These are phyloP conservation scores for Nemotelus pantherinus DNA, from an alignment of 2,888 invertebrate species.

Conservation along the genomic window DNA sequence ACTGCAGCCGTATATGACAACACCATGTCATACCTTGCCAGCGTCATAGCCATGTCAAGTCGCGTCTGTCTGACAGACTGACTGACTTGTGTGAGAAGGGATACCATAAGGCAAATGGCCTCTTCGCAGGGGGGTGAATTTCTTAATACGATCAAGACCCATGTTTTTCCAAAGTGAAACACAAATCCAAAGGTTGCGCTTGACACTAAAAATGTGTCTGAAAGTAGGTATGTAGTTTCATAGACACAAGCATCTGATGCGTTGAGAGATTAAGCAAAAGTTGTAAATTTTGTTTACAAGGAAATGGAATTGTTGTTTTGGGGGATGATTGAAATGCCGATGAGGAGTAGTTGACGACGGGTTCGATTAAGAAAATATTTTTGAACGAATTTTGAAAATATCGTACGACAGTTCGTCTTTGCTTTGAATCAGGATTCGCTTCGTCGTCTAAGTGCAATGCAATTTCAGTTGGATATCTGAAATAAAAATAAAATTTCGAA, in stretches of 20 bases:
- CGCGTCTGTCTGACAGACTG: not conserved
- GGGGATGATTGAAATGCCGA: constrained; percentile 22
- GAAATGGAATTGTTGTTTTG: constrained; percentile 18
- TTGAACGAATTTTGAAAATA: no score
- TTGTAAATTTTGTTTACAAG: constrained; percentile 39
- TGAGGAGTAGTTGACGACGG: not conserved
- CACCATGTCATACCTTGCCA: not conserved
- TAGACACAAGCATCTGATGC: constrained; percentile 4
- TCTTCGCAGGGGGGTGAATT: constrained; percentile 10
- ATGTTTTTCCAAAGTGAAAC: constrained; percentile 14
- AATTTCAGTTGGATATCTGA: not conserved
- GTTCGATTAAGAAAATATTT: no score
- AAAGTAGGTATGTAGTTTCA: not conserved
- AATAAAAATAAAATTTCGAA: not conserved
- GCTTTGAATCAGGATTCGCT: no score
- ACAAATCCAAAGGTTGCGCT: constrained; percentile 24
- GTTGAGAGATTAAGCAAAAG: constrained; percentile 25
- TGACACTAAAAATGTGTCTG: not conserved
- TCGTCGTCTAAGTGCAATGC: no score
- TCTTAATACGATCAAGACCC: not conserved
- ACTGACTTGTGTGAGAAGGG: constrained; percentile 6
- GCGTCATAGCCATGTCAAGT: not conserved
- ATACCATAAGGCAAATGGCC: constrained; percentile 40
- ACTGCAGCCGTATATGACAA: not conserved
- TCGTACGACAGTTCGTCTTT: no score